Conservation (phyloP, 2,888 invertebrate genomes). For the Eugnorisma glareosa region DNA sequence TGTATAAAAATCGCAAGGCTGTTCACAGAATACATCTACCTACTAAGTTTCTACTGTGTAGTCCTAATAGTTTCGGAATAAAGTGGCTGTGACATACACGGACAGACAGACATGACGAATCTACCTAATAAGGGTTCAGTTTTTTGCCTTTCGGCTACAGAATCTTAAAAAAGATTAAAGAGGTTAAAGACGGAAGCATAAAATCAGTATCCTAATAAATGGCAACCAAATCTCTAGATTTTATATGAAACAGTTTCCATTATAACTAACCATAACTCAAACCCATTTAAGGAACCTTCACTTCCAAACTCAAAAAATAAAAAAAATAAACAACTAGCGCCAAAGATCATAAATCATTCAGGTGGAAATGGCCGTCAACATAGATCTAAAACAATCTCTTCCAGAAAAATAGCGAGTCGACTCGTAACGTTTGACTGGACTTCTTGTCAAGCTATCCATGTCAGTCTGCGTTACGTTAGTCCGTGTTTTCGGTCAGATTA, state of each 20-base stretch:
- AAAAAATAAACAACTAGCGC: constrained; percentile 8
- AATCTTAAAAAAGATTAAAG: not conserved
- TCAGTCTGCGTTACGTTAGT: constrained; percentile 64
- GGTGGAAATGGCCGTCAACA: constrained; percentile 66
- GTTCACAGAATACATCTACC: too few species aligned
- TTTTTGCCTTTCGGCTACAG: too few species aligned
- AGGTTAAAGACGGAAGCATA: not conserved
- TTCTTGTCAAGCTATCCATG: constrained; percentile 69
- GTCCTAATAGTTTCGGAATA: too few species aligned
- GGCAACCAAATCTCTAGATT: not conserved
- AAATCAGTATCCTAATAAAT: not conserved
- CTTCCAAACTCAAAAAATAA: not conserved
- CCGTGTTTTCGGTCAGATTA: constrained; percentile 66
- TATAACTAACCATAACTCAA: not conserved
- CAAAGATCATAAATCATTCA: constrained; percentile 58
- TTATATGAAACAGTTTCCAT: not conserved
- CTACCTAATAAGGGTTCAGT: too few species aligned
- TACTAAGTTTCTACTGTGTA: too few species aligned
- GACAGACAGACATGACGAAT: too few species aligned
- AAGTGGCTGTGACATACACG: too few species aligned
- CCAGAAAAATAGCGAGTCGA: constrained; percentile 60
- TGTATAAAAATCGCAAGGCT: too few species aligned
- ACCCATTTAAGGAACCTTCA: not conserved
- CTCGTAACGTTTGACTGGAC: constrained; percentile 49
- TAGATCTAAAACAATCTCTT: constrained; percentile 61